phyloP scores from a whole-genome alignment of 2,888 invertebrate species.

The Megalurothrips usitatus region DNA sequence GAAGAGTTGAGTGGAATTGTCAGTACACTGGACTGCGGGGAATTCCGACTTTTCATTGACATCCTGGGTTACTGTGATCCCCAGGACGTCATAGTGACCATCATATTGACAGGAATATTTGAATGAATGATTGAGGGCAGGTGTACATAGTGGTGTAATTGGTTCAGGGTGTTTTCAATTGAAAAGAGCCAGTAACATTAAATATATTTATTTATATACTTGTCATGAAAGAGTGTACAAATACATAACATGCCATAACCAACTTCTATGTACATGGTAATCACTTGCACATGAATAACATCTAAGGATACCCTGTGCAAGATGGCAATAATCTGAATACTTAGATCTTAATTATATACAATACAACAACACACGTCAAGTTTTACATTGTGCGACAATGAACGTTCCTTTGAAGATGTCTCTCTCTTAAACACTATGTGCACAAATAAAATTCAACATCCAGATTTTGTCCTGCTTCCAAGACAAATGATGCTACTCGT shows the following conservation, averaged over 20 bases:
- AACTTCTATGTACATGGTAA: conserved; percentile 2
- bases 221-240: conserved; percentile 14
- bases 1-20: not conserved
- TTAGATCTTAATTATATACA: not conserved
- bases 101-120: not conserved
- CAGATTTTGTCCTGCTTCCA: not conserved
- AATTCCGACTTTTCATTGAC: not conserved
- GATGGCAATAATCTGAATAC: not conserved
- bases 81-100: not conserved
- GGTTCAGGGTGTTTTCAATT: no score
- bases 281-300: not conserved
- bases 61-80: not conserved
- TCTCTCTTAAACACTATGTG: not conserved
- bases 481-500: not conserved
- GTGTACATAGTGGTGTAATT: no score
- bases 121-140: not conserved
- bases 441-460: not conserved
- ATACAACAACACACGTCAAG: not conserved
- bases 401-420: not conserved
- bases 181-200: no score
- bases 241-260: conserved; percentile 22
- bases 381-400: not conserved
- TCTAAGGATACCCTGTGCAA: not conserved
- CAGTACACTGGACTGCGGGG: not conserved
- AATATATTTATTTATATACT: conserved; percentile 8